These are phyloP conservation scores for Trissolcus brochymenae DNA, from an alignment of 2,888 invertebrate species.

Conservation along the genomic window DNA sequence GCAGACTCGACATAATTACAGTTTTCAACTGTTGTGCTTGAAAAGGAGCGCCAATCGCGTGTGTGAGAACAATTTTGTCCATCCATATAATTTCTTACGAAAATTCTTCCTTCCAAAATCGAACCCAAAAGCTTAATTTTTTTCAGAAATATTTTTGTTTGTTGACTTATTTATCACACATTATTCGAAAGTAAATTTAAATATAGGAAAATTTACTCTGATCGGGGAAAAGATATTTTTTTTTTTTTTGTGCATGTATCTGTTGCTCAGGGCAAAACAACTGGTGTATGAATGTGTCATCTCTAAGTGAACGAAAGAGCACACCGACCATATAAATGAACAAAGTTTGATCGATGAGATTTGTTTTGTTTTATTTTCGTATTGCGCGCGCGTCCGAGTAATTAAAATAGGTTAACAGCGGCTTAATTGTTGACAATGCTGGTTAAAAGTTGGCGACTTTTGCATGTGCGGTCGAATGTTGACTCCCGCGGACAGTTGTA, in stretches of 20 bases:
- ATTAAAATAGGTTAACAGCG: constrained; percentile 47
- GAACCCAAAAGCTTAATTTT: no score
- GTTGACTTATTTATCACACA: no score
- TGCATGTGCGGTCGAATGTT: constrained; percentile 29
- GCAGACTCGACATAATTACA: no score
- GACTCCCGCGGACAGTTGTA: constrained; percentile 14
- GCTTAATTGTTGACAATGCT: constrained; percentile 17
- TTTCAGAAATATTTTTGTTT: no score
- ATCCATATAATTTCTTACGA: no score
- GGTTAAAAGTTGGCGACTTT: constrained; percentile 43
- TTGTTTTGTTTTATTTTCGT: constrained; percentile 22
- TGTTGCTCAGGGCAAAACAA: not conserved
- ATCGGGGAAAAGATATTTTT: no score
- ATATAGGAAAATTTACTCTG: no score
- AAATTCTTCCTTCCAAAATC: no score
- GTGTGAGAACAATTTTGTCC: no score
- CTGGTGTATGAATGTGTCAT: constrained; percentile 8
- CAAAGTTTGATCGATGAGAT: constrained; percentile 50
- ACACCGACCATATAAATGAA: constrained; percentile 19
- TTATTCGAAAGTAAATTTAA: no score
- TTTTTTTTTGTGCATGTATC: not conserved
- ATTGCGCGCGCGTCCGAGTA: constrained; percentile 21
- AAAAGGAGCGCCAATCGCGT: no score
- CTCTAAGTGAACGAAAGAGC: constrained; percentile 26
- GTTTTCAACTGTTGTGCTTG: no score